Base-by-base conservation (phyloP, 2,113 vertebrate genomes). In the rabbit (Oryctolagus cuniculus) region DNA sequence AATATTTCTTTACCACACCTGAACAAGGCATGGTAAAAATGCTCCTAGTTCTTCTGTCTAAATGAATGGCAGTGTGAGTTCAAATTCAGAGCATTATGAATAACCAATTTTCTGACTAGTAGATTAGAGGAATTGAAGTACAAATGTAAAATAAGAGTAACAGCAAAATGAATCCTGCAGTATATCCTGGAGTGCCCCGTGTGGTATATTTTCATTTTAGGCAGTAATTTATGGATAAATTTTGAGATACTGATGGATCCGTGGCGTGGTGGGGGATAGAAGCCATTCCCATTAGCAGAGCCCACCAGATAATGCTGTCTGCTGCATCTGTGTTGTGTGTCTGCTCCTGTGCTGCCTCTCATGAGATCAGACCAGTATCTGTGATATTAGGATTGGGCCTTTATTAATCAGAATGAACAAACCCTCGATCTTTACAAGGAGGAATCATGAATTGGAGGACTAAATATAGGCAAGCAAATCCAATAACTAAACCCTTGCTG, bases 351-450 rank as follows among this genome's bases (percentile, higher is more conserved):
- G 34, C 69, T 93, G 75, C 92, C 87, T 92, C 53, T 74, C 69
- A 87, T 34, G 51, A 90, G 92, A 97, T 95, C 94, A 95, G 91
- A 63, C 86, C 92, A 94, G n/a, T 97, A 97, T 97, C 44, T 89
- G 61, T 38, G 90, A 75, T 27, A 63, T 34, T 95, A 96, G 64
- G 53, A 93, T 72, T 51, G 74, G 88, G 86, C 89, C 83, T 5
- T 73, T 97, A 95, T 97, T 98, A 97, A 97, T 97, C 92, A 98
- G 77, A 36, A 69, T 49, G 90, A 97, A 89, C 27, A 96, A 98
- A 97, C 49, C 73, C 95, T 79, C n/a, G 69, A 83, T 97, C 64
- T 97, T 94, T 97, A 88, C 77, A 61, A 13, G 91, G 91, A 98
- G 90, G 69, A 89, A 94, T 94, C 94, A 91, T 95, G 94, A 97